Conservation (phyloP, 92 coral and sea anemone genomes). For the Siderastrea radians region DNA sequence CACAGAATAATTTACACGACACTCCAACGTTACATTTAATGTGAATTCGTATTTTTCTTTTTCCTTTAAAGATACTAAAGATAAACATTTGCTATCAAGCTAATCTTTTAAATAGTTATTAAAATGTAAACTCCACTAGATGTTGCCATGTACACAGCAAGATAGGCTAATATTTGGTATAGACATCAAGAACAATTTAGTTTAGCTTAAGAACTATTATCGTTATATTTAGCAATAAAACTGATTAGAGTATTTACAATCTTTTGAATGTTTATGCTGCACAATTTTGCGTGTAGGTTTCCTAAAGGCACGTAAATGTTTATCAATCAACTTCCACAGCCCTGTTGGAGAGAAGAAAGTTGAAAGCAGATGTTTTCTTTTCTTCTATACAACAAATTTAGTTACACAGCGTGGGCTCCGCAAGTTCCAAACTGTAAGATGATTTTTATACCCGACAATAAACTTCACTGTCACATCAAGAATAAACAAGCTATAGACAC, state of each 20-base stretch:
- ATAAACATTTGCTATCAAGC: conserved; percentile 11
- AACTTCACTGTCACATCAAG: neutral
- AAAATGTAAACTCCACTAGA: neutral
- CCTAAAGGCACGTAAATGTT: conserved; percentile 8
- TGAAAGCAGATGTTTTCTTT: conserved; percentile 16
- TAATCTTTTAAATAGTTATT: conserved; percentile 4
- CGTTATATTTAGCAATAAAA: neutral
- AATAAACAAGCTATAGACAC: conserved; percentile 1
- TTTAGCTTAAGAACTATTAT: neutral
- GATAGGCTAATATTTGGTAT: neutral
- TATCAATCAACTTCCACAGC: neutral
- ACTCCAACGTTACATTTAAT: neutral
- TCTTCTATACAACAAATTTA: conserved; percentile 5
- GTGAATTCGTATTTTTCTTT: neutral
- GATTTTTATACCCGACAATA: conserved; percentile 13
- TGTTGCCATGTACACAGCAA: neutral
- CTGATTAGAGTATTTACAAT: neutral
- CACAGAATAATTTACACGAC: no score
- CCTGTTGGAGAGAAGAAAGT: conserved; percentile 1
- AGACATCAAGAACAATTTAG: neutral
- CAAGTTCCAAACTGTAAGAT: conserved; percentile 19
- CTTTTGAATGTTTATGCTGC: neutral
- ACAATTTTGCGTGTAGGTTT: conserved; percentile 7
- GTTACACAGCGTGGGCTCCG: conserved; percentile 32
- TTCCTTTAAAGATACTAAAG: neutral